Conservation (phyloP, 2,113 vertebrate species). For the Apteryx mantelli region DNA sequence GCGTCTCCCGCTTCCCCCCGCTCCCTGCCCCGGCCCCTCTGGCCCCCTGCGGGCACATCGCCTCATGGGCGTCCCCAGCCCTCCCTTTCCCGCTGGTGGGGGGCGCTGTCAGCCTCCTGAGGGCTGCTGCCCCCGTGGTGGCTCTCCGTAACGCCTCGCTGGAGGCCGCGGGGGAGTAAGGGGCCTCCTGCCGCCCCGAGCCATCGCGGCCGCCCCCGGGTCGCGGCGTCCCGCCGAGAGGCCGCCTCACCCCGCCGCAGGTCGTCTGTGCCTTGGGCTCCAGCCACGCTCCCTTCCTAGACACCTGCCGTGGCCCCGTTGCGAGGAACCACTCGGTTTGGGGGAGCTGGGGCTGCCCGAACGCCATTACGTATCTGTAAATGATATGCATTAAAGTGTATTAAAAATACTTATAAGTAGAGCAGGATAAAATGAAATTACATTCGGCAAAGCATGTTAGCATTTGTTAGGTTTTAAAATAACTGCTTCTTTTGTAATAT, state of each 20-base stretch:
- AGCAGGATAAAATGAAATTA: background rate
- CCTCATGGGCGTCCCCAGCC: background rate
- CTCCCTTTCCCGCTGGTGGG: background rate
- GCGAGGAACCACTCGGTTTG: fast-evolving
- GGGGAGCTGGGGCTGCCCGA: background rate
- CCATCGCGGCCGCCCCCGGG: too few species aligned
- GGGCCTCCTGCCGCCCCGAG: too few species aligned
- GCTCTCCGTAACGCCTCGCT: background rate
- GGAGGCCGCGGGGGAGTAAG: background rate
- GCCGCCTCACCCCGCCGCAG: too few species aligned
- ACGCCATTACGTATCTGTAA: too few species aligned
- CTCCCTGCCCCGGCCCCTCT: too few species aligned
- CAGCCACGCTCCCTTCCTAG: fast-evolving
- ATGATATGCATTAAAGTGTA: fast-evolving
- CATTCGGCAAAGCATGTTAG: fast-evolving
- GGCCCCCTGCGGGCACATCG: background rate
- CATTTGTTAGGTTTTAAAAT: background rate
- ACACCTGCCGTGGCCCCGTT: fast-evolving
- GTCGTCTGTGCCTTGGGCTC: background rate
- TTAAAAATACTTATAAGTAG: background rate
- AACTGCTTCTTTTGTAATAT: background rate
- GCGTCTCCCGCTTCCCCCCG: too few species aligned
- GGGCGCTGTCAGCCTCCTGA: background rate
- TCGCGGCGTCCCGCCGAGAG: too few species aligned
- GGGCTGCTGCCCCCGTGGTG: background rate